A percentile compares a stretch with the other conserved stretches of the same genome.
Conservation (phyloP, 2,113 vertebrate species). For the Ancistrus triradiatus region DNA sequence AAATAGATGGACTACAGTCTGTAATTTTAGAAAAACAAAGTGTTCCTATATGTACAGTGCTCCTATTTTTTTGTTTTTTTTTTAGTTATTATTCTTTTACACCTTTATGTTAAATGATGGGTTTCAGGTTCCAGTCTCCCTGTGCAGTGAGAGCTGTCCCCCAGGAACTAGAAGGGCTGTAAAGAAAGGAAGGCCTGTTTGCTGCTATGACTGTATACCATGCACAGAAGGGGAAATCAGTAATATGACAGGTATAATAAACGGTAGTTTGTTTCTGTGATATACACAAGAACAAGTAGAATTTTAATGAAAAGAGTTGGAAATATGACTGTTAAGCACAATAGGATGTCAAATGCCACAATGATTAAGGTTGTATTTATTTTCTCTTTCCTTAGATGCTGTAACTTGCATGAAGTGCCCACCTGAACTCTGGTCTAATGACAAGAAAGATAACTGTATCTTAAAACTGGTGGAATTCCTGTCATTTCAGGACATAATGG, state of each 20-base stretch:
- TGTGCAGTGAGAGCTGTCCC: conserved; percentile 45
- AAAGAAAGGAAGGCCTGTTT: conserved; percentile 46
- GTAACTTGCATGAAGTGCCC: conserved; percentile 42
- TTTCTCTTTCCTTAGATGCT: conserved; percentile 39
- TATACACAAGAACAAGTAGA: background rate
- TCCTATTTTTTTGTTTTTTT: too few relatives aligned
- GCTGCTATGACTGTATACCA: conserved; percentile 52
- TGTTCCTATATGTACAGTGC: too few relatives aligned
- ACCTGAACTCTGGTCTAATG: conserved; percentile 46
- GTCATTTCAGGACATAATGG: conserved; percentile 40
- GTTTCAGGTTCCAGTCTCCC: conserved; percentile 47
- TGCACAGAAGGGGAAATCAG: conserved; percentile 49
- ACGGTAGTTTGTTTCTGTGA: background rate
- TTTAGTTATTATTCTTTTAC: too few relatives aligned
- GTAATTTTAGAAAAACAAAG: too few relatives aligned
- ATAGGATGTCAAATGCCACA: too few relatives aligned
- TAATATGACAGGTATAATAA: conserved; percentile 45
- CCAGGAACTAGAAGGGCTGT: conserved; percentile 44
- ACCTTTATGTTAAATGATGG: too few relatives aligned
- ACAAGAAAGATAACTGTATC: conserved; percentile 37
- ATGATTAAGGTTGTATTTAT: background rate
- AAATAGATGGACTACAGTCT: too few relatives aligned
- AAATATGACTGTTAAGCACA: too few relatives aligned
- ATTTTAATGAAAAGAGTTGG: too few relatives aligned
- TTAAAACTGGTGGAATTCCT: conserved; percentile 22